Percentiles rank a stretch among this genome's conserved stretches.
Evolutionary conservation across 2,797 vertebrate genomes (phyloP).

Genomic region (Cyprinella venusta): DNA sequence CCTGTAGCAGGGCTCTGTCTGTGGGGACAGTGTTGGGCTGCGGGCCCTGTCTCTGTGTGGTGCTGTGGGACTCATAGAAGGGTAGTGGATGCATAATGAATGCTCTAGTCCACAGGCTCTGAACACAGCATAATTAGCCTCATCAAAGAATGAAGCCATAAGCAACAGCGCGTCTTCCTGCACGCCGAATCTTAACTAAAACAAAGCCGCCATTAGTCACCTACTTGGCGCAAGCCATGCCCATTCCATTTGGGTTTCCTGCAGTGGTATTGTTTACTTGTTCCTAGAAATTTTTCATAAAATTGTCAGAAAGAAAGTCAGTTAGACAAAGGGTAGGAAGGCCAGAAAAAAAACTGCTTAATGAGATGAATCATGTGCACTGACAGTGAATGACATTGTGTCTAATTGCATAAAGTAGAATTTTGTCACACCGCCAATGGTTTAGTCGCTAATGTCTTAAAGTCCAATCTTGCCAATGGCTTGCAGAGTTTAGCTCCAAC

Average conservation of each 20-base stretch:
- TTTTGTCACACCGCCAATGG: neutral
- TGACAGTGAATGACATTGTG: neutral
- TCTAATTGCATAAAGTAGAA: neutral
- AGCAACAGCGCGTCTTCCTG: slow-evolving; percentile 63
- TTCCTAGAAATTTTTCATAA: neutral
- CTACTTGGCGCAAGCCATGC: neutral
- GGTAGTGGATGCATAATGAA: slow-evolving; percentile 75
- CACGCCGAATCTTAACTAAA: slow-evolving; percentile 71
- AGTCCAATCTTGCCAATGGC: neutral
- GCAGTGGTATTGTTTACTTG: neutral
- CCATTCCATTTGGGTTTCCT: neutral
- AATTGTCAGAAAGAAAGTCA: neutral
- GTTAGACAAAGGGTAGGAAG: neutral
- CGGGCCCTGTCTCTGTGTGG: slow-evolving; percentile 68
- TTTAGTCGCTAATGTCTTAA: neutral
- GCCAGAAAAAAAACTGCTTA: neutral
- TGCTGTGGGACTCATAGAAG: slow-evolving; percentile 62
- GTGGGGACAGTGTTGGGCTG: slow-evolving; percentile 72
- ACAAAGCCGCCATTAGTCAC: slow-evolving; percentile 66
- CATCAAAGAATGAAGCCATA: slow-evolving; percentile 71
- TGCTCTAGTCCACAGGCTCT: slow-evolving; percentile 75
- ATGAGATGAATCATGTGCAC: slow-evolving; percentile 10
- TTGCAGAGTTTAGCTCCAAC: neutral
- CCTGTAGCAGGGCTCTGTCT: slow-evolving; percentile 73
- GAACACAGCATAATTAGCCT: slow-evolving; percentile 79